These are phyloP conservation scores for Chrysogorgia sp. DNA, from an alignment of 92 coral and sea anemone species.

Conservation along the genomic window DNA sequence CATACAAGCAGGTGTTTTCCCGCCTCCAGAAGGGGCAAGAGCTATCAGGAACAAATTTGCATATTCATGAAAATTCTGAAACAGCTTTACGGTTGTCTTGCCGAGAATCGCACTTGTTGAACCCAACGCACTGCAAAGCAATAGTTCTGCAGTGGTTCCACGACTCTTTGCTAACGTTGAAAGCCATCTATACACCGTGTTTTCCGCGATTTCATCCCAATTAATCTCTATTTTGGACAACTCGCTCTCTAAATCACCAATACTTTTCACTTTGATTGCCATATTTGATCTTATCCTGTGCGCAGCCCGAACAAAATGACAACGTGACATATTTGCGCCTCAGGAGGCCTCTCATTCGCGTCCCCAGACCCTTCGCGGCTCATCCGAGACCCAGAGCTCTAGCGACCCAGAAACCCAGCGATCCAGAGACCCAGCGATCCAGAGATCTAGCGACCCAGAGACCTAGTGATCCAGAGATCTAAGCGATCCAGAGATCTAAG, in stretches of 20 bases:
- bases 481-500: no score
- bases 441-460: no score
- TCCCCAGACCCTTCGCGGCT: no score
- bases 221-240: neutral
- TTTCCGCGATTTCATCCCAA: neutral
- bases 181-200: no score
- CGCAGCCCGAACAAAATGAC: neutral
- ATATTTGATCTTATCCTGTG: neutral
- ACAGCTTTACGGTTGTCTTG: neutral
- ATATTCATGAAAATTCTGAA: neutral
- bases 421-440: no score
- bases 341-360: no score
- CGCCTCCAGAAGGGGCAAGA: no score
- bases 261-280: neutral
- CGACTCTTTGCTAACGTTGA: slow-evolving; percentile 17
- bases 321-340: no score
- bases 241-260: neutral
- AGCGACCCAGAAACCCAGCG: no score
- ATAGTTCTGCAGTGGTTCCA: slow-evolving; percentile 9
- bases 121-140: slow-evolving; percentile 7
- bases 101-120: slow-evolving; percentile 3
- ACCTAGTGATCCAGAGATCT: no score
- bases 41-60: no score
- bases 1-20: slow-evolving; percentile 2
- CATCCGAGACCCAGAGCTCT: no score